Evolutionary conservation across 2,113 vertebrate species (phyloP).

Genomic region (Sisor rabdophorus): DNA sequence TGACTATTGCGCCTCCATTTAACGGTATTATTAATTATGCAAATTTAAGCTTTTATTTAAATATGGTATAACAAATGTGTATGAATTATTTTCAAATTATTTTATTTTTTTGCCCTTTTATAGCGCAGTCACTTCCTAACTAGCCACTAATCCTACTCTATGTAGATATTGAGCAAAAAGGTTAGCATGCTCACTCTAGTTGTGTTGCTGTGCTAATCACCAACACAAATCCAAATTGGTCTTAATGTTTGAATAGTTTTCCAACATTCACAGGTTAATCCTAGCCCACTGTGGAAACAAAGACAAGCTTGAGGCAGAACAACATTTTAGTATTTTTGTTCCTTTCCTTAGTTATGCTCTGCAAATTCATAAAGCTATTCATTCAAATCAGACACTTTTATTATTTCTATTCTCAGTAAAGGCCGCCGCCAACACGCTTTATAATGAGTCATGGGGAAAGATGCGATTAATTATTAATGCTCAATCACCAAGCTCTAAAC

Average conservation of each 20-base stretch:
- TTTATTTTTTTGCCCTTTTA: too few relatives aligned
- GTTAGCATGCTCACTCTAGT: slow-evolving; percentile 62
- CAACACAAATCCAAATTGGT: slow-evolving; percentile 59
- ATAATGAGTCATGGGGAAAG: slow-evolving; percentile 74
- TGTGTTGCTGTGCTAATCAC: slow-evolving; percentile 80
- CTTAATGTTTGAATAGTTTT: slow-evolving; percentile 33
- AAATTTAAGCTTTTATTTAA: not conserved
- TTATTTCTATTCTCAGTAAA: slow-evolving; percentile 57
- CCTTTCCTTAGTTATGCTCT: slow-evolving; percentile 7
- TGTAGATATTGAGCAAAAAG: too few relatives aligned
- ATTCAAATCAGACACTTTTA: slow-evolving; percentile 48
- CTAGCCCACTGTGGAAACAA: slow-evolving; percentile 18
- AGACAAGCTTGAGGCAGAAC: slow-evolving; percentile 1
- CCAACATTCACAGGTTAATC: slow-evolving; percentile 28
- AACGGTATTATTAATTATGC: not conserved
- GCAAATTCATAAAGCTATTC: slow-evolving; percentile 49
- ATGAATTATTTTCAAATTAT: not conserved
- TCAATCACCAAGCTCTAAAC: slow-evolving; percentile 68
- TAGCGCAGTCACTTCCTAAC: too few relatives aligned
- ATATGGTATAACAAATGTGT: slow-evolving; percentile 33
- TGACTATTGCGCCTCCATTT: too few relatives aligned
- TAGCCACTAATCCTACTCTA: too few relatives aligned
- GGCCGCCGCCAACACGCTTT: slow-evolving; percentile 45
- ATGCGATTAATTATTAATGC: slow-evolving; percentile 74
- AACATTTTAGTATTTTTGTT: slow-evolving; percentile 11